Evolutionary conservation across 2,888 invertebrate genomes (phyloP), one percentile per base, ranked within the genome.

Genomic region (Synanthedon andrenaeformis): DNA sequence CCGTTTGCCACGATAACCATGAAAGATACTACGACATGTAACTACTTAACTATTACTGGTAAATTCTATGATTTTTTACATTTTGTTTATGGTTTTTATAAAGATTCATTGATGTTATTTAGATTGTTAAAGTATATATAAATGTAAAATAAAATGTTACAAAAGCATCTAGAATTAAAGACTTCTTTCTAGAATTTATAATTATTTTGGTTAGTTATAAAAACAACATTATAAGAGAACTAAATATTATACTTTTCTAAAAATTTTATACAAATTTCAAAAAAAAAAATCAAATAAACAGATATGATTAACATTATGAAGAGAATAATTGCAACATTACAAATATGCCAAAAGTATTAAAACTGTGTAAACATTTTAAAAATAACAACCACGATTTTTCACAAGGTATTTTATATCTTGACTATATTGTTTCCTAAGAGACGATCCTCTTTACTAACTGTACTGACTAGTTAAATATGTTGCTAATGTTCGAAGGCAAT

Each of bases 351-450:
- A 82, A 82, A 79, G 62, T 70, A 67, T 77, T 82, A 79, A 80
- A 82, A 82, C 79, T 78, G 76, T 75, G 82, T 81, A 83, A 76
- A 83, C 79, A 76, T 74, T 75, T 81, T 76, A 82, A 76, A 85
- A 83, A 82, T 78, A 75, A 78, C 74, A 62, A 62, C 74, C 74
- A 35, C 35, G 35, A 35, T 35, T 68, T 76, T 69, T 70, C n/a
- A 82, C 82, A 71, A 76, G 67, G 70, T 74, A 83, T 82, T 82
- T 83, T 65, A 80, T 73, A 72, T 67, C 74, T 68, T 79, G 70
- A 75, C 75, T 77, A 77, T 73, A 73, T 66, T 66, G 66, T 69
- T 70, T 69, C 63, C 67, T 76, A 73, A 70, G 62, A 64, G 45
- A 45, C 45, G 45, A 45, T 45, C 45, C n/a, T 61, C 66, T 67